These are phyloP conservation scores for Microctonus brassicae DNA, from an alignment of 2,888 invertebrate genomes.

Conservation along the genomic window DNA sequence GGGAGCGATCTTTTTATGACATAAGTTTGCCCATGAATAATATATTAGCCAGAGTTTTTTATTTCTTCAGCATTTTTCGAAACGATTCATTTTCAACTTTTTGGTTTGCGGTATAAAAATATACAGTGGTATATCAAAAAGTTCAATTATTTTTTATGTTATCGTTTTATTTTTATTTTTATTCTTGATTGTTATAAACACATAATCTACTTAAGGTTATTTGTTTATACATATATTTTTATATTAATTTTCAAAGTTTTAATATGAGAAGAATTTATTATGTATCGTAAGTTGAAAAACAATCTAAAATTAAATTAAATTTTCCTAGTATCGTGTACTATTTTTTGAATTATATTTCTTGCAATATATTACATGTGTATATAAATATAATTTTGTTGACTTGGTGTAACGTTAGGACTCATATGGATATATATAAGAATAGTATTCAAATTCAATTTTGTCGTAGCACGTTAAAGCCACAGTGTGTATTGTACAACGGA, in stretches of 20 bases:
- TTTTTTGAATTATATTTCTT: constrained; percentile 5
- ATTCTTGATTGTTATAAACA: neutral
- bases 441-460: constrained; percentile 21
- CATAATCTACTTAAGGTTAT: neutral
- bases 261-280: neutral
- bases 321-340: neutral
- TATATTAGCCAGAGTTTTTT: constrained; percentile 57
- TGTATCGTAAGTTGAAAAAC: neutral
- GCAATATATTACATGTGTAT: neutral
- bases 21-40: constrained; percentile 61
- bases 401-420: neutral
- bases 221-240: neutral
- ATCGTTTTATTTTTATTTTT: neutral
- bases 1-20: constrained; percentile 58
- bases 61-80: constrained; percentile 20
- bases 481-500: constrained; percentile 12
- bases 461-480: neutral
- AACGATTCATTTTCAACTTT: constrained; percentile 3
- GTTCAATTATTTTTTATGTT: neutral
- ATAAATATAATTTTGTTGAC: neutral
- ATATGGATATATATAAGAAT: neutral
- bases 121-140: neutral
- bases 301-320: constrained; percentile 8
- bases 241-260: neutral
- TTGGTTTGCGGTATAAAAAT: neutral